A percentile compares a stretch with the other conserved stretches of the same genome.
Evolutionary conservation across 2,113 vertebrate species (phyloP).

Genomic region (Tragulus kanchil): DNA sequence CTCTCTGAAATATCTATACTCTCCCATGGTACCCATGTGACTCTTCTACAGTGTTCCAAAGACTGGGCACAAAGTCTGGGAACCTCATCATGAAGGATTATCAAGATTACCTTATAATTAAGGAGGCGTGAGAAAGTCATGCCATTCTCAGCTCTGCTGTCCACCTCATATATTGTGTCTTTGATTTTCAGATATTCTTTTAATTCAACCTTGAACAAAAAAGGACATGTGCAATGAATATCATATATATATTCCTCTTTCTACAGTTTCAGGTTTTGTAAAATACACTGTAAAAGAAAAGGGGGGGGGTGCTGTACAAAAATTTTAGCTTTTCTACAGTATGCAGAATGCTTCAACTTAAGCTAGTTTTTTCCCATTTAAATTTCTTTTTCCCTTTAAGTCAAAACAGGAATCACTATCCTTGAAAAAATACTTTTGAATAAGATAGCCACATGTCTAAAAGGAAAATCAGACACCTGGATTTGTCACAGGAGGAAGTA

Average conservation of each 20-base stretch:
- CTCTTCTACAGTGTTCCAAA: neutral
- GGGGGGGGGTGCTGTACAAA: neutral
- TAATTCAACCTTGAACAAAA: constrained; percentile 92
- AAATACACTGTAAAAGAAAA: constrained; percentile 15
- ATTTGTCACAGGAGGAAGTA: neutral
- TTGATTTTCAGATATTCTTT: constrained; percentile 95
- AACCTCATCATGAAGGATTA: neutral
- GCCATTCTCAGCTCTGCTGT: constrained; percentile 90
- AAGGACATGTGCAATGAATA: constrained; percentile 56
- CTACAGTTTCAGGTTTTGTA: constrained; percentile 15
- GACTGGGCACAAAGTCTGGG: neutral
- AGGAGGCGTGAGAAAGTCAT: constrained; percentile 93
- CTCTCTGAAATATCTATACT: neutral
- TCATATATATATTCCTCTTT: neutral
- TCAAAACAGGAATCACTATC: constrained; percentile 11
- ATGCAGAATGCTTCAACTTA: constrained; percentile 37
- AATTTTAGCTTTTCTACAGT: neutral
- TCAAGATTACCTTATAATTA: constrained; percentile 90
- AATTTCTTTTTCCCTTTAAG: neutral
- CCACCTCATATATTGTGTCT: constrained; percentile 93
- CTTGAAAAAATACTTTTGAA: constrained; percentile 27
- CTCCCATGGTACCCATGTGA: neutral
- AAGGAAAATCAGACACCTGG: neutral
- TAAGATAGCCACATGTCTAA: neutral
- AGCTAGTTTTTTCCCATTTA: constrained; percentile 4